phyloP scores from a whole-genome alignment of 2,888 invertebrate genomes.

The Zootermopsis nevadensis region DNA sequence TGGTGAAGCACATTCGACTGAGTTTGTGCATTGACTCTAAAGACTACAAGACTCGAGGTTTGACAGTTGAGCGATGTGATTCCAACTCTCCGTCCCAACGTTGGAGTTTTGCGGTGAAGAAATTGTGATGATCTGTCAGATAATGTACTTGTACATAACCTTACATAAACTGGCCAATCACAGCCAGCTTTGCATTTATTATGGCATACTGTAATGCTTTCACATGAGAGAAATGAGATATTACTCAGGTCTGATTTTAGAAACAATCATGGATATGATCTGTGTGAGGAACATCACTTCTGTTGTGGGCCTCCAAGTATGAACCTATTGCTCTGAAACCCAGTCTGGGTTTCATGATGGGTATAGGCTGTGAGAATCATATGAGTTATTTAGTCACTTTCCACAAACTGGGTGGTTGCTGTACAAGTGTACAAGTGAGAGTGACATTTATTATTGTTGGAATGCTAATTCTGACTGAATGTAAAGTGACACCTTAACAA shows the following conservation, averaged over 20 bases:
- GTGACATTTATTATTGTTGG: too few relatives aligned
- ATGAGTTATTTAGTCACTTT: not conserved
- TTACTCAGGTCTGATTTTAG: conserved; percentile 14
- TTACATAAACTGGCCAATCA: conserved; percentile 1
- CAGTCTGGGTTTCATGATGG: not conserved
- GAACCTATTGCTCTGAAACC: conserved; percentile 15
- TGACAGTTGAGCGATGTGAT: conserved; percentile 78
- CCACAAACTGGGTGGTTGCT: not conserved
- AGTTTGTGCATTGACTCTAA: conserved; percentile 83
- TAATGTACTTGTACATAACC: not conserved
- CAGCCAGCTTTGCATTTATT: conserved; percentile 21
- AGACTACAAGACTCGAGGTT: conserved; percentile 68
- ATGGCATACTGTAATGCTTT: not conserved
- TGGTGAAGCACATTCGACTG: conserved; percentile 77
- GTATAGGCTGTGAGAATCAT: conserved; percentile 3
- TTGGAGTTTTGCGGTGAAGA: conserved; percentile 68
- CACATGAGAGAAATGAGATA: not conserved
- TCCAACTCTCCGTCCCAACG: conserved; percentile 73
- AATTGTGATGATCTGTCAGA: conserved; percentile 46
- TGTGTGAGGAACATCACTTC: not conserved
- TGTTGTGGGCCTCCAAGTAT: not conserved
- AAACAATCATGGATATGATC: not conserved
- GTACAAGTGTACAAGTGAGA: too few relatives aligned
- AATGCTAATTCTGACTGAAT: too few relatives aligned
- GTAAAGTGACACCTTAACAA: too few relatives aligned